These are phyloP conservation scores for Labroides dimidiatus DNA, from an alignment of 2,797 vertebrate genomes.

Conservation along the genomic window DNA sequence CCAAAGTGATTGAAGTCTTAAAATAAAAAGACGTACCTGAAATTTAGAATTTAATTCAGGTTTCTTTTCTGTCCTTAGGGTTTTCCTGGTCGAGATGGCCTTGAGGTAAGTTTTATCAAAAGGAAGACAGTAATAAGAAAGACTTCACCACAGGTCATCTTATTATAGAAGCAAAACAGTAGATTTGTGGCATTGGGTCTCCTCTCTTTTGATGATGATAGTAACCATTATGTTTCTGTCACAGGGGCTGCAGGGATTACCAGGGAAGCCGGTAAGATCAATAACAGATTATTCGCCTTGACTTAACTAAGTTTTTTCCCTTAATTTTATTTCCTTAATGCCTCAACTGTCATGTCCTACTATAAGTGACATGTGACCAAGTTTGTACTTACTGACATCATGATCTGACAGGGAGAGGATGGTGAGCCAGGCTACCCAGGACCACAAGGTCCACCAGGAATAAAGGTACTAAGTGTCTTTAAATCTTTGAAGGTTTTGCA, in stretches of 20 bases:
- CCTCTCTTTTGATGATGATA: neutral
- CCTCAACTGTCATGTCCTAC: neutral
- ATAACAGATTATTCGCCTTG: neutral
- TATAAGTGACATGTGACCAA: neutral
- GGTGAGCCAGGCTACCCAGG: conserved; percentile 87
- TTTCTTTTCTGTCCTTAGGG: conserved; percentile 79
- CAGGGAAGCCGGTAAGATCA: conserved; percentile 87
- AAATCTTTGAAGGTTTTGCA: neutral
- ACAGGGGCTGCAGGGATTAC: conserved; percentile 88
- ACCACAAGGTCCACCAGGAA: conserved; percentile 82
- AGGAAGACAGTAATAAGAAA: neutral
- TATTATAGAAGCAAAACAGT: neutral
- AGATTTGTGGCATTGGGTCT: neutral
- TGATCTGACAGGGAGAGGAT: conserved; percentile 85
- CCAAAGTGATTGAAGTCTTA: neutral
- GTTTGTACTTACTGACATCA: conserved; percentile 6
- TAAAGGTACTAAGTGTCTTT: conserved; percentile 81
- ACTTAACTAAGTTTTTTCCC: neutral
- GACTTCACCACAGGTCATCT: neutral
- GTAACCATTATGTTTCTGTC: conserved; percentile 33
- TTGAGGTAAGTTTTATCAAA: conserved; percentile 81
- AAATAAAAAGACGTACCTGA: neutral
- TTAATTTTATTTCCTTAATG: neutral
- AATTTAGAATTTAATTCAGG: neutral
- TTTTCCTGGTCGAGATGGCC: conserved; percentile 86